Conservation (phyloP, 37 sponge, comb jelly and placozoan species). For the Crambe crambe region DNA sequence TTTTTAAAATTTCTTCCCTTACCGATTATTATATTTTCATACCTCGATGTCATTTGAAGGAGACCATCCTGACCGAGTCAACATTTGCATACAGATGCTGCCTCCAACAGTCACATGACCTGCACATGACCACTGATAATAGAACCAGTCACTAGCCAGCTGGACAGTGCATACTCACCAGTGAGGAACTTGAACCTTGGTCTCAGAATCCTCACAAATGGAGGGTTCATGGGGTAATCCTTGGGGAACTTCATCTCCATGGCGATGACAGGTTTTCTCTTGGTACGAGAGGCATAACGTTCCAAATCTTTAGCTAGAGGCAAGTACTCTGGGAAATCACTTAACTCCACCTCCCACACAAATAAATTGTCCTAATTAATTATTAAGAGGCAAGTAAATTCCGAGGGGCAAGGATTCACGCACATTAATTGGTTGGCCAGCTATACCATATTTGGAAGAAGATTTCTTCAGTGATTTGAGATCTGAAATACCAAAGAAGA, state of each 20-base stretch:
- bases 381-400: not conserved
- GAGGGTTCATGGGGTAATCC: slow-evolving; percentile 87
- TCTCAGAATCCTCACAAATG: slow-evolving; percentile 77
- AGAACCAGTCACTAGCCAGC: not conserved
- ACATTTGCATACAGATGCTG: slow-evolving; percentile 85
- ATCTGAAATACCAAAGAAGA: no score
- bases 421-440: slow-evolving; percentile 57
- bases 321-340: slow-evolving; percentile 60
- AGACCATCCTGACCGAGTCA: slow-evolving; percentile 82
- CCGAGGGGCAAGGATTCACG: not conserved
- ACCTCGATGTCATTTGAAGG: slow-evolving; percentile 88
- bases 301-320: slow-evolving; percentile 53
- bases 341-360: slow-evolving; percentile 72
- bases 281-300: slow-evolving; percentile 48
- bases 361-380: slow-evolving; percentile 66
- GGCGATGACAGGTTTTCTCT: slow-evolving; percentile 72
- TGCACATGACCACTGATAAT: no score
- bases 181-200: slow-evolving; percentile 83
- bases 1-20: no score
- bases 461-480: slow-evolving; percentile 61
- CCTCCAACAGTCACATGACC: slow-evolving; percentile 87
- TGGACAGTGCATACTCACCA: slow-evolving; percentile 28
- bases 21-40: not conserved
- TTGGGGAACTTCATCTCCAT: slow-evolving; percentile 90
- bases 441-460: slow-evolving; percentile 64